Conservation (phyloP, 2,113 vertebrate genomes). For the Lipophrys pholis region DNA sequence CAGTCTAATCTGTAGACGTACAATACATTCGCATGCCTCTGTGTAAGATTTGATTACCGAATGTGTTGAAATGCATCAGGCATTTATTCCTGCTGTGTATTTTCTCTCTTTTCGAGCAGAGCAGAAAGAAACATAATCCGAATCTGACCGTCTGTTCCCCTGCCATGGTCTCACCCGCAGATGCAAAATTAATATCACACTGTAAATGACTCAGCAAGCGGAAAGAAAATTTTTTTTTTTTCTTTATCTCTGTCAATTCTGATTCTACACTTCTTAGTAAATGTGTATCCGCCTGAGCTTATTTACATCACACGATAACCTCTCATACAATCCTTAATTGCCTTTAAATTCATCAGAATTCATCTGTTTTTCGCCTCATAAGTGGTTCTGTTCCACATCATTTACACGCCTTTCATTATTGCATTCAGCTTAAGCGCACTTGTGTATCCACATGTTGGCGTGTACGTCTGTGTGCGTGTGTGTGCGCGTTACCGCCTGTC, state of each 20-base stretch:
- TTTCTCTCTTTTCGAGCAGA: constrained; percentile 1
- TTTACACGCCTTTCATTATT: constrained; percentile 52
- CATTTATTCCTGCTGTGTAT: not conserved
- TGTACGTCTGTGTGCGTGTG: constrained; percentile 4
- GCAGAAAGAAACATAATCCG: constrained; percentile 2
- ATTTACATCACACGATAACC: constrained; percentile 19
- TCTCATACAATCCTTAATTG: constrained; percentile 37
- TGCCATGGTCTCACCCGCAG: constrained; percentile 3
- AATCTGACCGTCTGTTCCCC: constrained; percentile 7
- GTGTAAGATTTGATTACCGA: not conserved
- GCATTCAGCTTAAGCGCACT: constrained; percentile 43
- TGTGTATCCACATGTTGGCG: constrained; percentile 10
- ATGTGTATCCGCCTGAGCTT: constrained; percentile 24
- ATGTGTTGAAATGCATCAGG: not conserved
- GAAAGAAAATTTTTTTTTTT: constrained; percentile 6
- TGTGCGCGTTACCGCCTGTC: constrained; percentile 18
- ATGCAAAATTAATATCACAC: constrained; percentile 23
- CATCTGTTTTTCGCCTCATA: constrained; percentile 29
- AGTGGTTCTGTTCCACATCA: constrained; percentile 60
- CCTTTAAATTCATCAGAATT: constrained; percentile 37
- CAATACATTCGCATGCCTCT: not conserved
- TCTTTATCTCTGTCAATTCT: not conserved
- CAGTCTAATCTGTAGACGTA: constrained; percentile 12
- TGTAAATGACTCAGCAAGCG: constrained; percentile 11
- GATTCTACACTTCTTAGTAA: not conserved